Evolutionary conservation across 2,113 vertebrate species (phyloP).

Genomic region (Cairina moschata): DNA sequence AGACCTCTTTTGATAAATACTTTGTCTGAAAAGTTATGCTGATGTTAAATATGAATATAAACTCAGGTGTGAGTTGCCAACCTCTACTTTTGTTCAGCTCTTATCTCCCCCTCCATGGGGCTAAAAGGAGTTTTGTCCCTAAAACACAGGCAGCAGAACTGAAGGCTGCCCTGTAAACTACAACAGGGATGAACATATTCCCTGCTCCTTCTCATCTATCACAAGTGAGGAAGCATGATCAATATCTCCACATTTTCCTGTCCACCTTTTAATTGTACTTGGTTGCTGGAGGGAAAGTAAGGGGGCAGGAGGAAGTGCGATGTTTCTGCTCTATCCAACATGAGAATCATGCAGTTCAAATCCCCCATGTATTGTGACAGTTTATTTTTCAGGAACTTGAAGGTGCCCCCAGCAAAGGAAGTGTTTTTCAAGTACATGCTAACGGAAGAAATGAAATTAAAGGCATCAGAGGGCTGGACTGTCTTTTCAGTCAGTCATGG

Average conservation of each 20-base stretch:
- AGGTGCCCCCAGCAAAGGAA: not conserved
- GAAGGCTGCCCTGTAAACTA: not conserved
- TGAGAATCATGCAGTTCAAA: too few relatives aligned
- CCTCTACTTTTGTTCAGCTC: not conserved
- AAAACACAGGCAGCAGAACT: not conserved
- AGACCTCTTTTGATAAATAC: not conserved
- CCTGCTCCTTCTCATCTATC: not conserved
- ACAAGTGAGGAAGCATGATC: not conserved
- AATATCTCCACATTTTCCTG: not conserved
- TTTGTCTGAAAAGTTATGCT: not conserved
- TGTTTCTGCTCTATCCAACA: not conserved
- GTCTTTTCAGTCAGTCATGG: not conserved
- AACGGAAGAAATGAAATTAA: not conserved
- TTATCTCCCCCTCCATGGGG: not conserved
- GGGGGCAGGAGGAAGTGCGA: not conserved
- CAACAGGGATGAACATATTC: not conserved
- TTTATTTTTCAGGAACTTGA: not conserved
- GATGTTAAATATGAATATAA: not conserved
- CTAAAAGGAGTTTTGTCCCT: not conserved
- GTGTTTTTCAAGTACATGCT: not conserved
- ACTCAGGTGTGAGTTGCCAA: not conserved
- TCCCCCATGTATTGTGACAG: not conserved
- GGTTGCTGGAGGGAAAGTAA: not conserved
- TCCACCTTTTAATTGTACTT: not conserved
- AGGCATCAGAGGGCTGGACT: not conserved